Percentiles rank a stretch among this genome's conserved stretches.
Conservation (phyloP, 1,140 invertebrate species). For the Calliopsis andreniformis region DNA sequence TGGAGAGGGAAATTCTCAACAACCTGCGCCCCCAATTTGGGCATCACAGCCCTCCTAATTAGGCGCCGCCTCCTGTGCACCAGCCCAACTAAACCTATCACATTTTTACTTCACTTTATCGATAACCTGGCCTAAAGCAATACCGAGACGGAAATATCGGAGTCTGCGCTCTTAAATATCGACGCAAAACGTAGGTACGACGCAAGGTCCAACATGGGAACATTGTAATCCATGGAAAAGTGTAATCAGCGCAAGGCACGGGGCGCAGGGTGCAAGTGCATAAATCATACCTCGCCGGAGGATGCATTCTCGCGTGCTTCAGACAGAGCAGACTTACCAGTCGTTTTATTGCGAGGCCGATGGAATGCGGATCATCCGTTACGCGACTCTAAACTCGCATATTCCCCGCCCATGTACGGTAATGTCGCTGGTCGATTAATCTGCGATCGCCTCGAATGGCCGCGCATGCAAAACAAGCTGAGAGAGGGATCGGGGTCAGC, state of each 20-base stretch:
- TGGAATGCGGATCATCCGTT: constrained; percentile 39
- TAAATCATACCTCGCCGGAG: constrained; percentile 38
- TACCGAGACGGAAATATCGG: too few species aligned
- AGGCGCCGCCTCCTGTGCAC: too few species aligned
- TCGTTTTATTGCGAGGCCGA: constrained; percentile 23
- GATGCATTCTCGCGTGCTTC: constrained; percentile 25
- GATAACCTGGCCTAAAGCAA: too few species aligned
- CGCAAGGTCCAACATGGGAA: neutral
- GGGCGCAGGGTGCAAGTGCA: constrained; percentile 20
- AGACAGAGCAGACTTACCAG: constrained; percentile 18
- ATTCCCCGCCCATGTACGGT: neutral
- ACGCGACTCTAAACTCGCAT: constrained; percentile 7
- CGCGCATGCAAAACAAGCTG: constrained; percentile 19
- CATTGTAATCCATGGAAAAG: neutral
- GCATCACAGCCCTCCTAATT: too few species aligned
- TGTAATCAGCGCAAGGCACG: constrained; percentile 18
- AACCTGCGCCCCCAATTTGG: too few species aligned
- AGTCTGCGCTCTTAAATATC: too few species aligned
- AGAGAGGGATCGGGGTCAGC: neutral
- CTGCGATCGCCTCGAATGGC: constrained; percentile 4
- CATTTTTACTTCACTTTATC: too few species aligned
- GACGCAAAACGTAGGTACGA: too few species aligned
- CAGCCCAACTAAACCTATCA: too few species aligned
- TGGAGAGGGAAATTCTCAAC: too few species aligned
- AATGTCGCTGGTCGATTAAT: constrained; percentile 42